Evolutionary conservation across 1,140 invertebrate genomes (phyloP).

Genomic region (Proales similis): DNA sequence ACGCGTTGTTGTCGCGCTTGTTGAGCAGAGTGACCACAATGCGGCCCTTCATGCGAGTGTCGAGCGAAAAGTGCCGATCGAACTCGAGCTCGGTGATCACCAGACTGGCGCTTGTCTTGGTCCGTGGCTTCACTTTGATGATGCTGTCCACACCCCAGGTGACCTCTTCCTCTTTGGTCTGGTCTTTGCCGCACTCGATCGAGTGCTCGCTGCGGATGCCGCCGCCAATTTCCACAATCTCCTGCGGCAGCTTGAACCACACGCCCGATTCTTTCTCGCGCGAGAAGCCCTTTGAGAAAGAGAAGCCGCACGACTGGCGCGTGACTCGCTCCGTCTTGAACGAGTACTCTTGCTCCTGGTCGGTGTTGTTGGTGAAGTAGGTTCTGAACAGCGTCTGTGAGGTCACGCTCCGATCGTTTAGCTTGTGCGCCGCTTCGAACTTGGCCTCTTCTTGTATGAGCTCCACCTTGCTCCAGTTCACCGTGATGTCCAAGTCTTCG

Average conservation of each 20-base stretch:
- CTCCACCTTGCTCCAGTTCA: slow-evolving; percentile 52
- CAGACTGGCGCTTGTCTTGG: slow-evolving; percentile 51
- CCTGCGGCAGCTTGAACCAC: slow-evolving; percentile 54
- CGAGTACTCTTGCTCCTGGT: slow-evolving; percentile 54
- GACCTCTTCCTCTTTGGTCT: slow-evolving; percentile 50
- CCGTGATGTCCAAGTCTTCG: slow-evolving; percentile 46
- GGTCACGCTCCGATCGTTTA: slow-evolving; percentile 39
- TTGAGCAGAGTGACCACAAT: slow-evolving; percentile 10
- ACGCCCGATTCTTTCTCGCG: slow-evolving; percentile 54
- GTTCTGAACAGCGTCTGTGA: slow-evolving; percentile 52
- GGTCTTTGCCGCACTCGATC: slow-evolving; percentile 52
- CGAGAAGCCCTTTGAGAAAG: slow-evolving; percentile 52
- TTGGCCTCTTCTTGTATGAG: slow-evolving; percentile 44
- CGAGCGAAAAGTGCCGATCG: slow-evolving; percentile 15
- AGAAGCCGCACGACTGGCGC: slow-evolving; percentile 49
- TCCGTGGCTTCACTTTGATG: slow-evolving; percentile 50
- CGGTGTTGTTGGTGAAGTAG: slow-evolving; percentile 54
- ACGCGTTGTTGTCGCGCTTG: slow-evolving; percentile 19
- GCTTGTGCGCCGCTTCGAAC: slow-evolving; percentile 26
- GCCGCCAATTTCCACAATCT: slow-evolving; percentile 54
- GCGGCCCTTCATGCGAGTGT: slow-evolving; percentile 6
- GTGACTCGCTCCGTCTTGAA: slow-evolving; percentile 55
- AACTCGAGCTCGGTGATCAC: slow-evolving; percentile 40
- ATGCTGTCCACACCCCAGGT: slow-evolving; percentile 55
- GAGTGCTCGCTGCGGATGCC: slow-evolving; percentile 55